Percentiles rank a stretch among this genome's conserved stretches.
Conservation (phyloP, 2,113 vertebrate species). For the Hemicordylus capensis region DNA sequence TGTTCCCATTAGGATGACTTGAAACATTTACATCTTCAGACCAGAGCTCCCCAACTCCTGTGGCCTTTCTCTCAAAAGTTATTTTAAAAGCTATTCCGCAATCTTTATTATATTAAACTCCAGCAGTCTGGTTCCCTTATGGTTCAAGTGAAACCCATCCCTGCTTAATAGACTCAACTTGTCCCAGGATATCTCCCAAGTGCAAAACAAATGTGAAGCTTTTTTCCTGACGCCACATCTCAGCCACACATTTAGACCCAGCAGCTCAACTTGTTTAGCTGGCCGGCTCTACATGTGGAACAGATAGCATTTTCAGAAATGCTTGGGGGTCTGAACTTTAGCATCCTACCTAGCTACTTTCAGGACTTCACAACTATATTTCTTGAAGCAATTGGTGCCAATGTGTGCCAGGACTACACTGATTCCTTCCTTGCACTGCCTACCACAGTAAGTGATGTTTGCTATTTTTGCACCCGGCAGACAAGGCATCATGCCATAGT, state of each 20-base stretch:
- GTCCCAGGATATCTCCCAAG: background rate
- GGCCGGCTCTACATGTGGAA: background rate
- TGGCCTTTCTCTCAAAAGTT: no score
- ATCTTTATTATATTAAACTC: no score
- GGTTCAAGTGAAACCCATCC: no score
- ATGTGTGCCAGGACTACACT: no score
- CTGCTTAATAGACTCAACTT: no score
- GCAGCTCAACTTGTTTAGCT: background rate
- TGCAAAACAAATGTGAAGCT: background rate
- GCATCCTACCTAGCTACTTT: background rate
- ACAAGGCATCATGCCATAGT: background rate
- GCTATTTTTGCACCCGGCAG: background rate
- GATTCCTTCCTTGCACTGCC: background rate
- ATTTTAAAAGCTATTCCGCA: no score
- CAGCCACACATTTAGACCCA: background rate
- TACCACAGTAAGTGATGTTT: background rate
- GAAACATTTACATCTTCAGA: no score
- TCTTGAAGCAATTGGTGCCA: background rate
- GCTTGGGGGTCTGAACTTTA: background rate
- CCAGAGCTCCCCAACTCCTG: no score
- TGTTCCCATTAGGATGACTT: no score
- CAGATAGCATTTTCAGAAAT: background rate
- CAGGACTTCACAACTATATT: background rate
- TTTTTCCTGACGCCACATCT: background rate
- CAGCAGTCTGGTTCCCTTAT: no score